Percentiles rank a stretch among this genome's conserved stretches.
phyloP scores from a whole-genome alignment of 2,888 invertebrate species.

The Chrysotoxum bicinctum region DNA sequence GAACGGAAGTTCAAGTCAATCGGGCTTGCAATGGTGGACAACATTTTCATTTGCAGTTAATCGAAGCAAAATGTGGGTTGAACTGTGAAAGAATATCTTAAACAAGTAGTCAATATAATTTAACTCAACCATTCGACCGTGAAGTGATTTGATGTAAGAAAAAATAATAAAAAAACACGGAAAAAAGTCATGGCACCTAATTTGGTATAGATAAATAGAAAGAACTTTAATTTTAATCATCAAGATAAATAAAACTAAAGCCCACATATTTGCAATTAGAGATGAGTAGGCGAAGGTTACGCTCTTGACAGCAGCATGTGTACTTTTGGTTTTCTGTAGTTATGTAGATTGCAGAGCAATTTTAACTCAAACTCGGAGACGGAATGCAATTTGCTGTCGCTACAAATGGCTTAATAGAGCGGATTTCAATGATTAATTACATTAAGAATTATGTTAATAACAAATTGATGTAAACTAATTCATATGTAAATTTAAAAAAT shows the following conservation, averaged over 20 bases:
- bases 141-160: slow-evolving; percentile 12
- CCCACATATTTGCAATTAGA: slow-evolving; percentile 42
- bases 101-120: slow-evolving; percentile 18
- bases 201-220: neutral
- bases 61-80: slow-evolving; percentile 43
- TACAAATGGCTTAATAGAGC: slow-evolving; percentile 35
- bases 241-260: neutral
- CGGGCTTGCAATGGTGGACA: neutral
- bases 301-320: slow-evolving; percentile 18
- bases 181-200: slow-evolving; percentile 20
- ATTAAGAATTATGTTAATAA: slow-evolving; percentile 20
- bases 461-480: neutral
- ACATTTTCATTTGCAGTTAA: slow-evolving; percentile 26
- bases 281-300: slow-evolving; percentile 48
- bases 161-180: neutral
- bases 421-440: slow-evolving; percentile 49
- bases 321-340: neutral
- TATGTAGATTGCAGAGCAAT: slow-evolving; percentile 17
- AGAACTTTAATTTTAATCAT: slow-evolving; percentile 7
- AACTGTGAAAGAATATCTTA: slow-evolving; percentile 25
- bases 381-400: neutral
- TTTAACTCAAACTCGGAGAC: slow-evolving; percentile 7
- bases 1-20: slow-evolving; percentile 38
- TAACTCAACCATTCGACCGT: slow-evolving; percentile 5
- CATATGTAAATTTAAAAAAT: neutral